These are phyloP conservation scores for Parnassius apollo DNA, from an alignment of 2,888 invertebrate genomes.

Conservation along the genomic window DNA sequence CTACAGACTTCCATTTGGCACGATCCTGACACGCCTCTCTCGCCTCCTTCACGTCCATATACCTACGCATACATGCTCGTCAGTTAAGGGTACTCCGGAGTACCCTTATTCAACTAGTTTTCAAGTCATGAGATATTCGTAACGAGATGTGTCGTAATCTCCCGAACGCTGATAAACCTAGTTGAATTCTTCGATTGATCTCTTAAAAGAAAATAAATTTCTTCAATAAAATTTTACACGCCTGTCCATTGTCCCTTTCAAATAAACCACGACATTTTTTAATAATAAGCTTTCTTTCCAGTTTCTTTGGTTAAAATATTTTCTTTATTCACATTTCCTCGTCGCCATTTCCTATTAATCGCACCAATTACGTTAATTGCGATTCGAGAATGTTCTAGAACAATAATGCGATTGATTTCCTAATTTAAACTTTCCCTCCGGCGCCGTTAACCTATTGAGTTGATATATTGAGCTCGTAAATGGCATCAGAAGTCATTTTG, in stretches of 20 bases:
- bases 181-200: too few relatives aligned
- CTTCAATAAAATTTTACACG: background rate
- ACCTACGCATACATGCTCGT: too few relatives aligned
- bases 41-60: too few relatives aligned
- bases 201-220: too few relatives aligned
- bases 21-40: too few relatives aligned
- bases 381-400: constrained; percentile 2
- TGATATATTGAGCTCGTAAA: background rate
- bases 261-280: background rate
- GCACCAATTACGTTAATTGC: constrained; percentile 1
- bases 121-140: too few relatives aligned
- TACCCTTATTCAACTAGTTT: too few relatives aligned
- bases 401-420: background rate
- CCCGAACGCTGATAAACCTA: too few relatives aligned
- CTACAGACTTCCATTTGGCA: too few relatives aligned
- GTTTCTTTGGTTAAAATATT: background rate
- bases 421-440: constrained; percentile 3
- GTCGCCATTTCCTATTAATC: background rate
- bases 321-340: background rate
- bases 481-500: constrained; percentile 1
- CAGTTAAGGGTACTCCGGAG: too few relatives aligned
- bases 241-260: background rate
- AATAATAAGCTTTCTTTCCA: background rate
- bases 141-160: too few relatives aligned
- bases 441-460: constrained; percentile 6